Evolutionary conservation across 2,113 vertebrate species (phyloP).

Genomic region (Ahaetulla prasina): DNA sequence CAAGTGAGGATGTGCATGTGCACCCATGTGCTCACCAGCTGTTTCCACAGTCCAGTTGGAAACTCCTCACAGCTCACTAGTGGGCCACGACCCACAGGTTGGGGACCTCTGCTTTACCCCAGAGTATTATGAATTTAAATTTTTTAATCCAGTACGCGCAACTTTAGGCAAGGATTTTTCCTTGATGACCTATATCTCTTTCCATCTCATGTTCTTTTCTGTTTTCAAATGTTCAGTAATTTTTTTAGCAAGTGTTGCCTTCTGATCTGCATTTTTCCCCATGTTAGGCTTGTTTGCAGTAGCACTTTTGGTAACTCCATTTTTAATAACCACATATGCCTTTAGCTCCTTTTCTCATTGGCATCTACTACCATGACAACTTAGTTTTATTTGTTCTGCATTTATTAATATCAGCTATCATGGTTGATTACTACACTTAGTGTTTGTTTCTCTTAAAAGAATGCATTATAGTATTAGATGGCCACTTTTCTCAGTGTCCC

Average conservation of each 20-base stretch:
- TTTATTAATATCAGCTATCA: background rate
- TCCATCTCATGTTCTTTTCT: background rate
- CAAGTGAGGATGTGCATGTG: background rate
- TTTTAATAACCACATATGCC: background rate
- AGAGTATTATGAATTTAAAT: background rate
- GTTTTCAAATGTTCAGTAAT: background rate
- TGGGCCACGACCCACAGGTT: too few species aligned
- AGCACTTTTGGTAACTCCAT: background rate
- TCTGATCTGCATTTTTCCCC: background rate
- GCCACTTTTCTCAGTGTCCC: background rate
- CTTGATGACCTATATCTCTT: background rate
- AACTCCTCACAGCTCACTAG: background rate
- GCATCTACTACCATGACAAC: background rate
- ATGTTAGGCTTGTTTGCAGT: background rate
- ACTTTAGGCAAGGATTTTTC: background rate
- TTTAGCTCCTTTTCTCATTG: background rate
- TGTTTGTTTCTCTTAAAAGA: background rate
- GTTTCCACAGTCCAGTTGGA: background rate
- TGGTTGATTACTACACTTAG: background rate
- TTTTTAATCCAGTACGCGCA: background rate
- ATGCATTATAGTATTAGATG: background rate
- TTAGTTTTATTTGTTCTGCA: background rate
- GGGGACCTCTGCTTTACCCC: background rate
- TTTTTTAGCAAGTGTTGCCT: background rate
- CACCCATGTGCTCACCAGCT: too few species aligned